These are phyloP conservation scores for Dryas iulia DNA, from an alignment of 1,140 invertebrate species.

Conservation along the genomic window DNA sequence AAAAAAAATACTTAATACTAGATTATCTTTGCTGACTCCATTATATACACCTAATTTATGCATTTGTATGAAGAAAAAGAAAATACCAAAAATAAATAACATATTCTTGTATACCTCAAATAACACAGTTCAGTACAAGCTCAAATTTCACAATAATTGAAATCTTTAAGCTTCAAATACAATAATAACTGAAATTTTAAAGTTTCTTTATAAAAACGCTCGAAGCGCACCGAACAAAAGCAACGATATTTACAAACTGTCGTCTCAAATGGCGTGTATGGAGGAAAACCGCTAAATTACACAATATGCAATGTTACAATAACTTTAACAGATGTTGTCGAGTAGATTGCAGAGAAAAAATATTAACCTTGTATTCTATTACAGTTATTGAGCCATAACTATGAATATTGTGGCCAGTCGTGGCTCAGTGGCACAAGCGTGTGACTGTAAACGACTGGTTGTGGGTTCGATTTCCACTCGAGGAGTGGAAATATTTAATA, in stretches of 20 bases:
- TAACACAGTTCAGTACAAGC: neutral
- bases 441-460: no score
- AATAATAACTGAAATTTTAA: neutral
- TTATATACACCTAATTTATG: no score
- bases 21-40: no score
- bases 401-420: no score
- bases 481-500: no score
- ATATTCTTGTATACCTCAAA: no score
- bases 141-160: neutral
- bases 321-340: slow-evolving; percentile 14
- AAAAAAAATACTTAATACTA: no score
- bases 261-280: neutral
- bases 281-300: slow-evolving; percentile 24
- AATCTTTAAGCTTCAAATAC: neutral
- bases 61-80: no score
- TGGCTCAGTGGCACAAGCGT: no score
- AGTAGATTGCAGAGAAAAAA: neutral
- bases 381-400: neutral
- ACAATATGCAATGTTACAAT: slow-evolving; percentile 5
- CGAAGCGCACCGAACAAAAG: neutral
- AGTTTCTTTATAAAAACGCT: neutral
- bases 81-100: no score
- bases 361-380: neutral
- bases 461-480: no score
- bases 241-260: neutral